phyloP scores from a whole-genome alignment of 2,797 vertebrate genomes.

The Eospalax fontanierii region DNA sequence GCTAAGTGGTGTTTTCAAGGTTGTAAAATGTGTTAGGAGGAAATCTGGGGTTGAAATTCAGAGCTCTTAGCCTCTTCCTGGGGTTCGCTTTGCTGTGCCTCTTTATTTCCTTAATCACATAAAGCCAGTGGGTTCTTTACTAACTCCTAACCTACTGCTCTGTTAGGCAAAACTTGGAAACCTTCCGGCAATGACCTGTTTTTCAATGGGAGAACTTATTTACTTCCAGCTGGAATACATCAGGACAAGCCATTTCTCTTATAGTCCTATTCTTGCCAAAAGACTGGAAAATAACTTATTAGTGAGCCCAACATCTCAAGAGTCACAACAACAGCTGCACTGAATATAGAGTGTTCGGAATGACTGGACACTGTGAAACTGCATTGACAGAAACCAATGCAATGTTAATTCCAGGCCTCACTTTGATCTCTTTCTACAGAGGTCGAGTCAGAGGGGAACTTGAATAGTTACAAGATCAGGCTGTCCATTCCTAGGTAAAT shows the following conservation, averaged over 20 bases:
- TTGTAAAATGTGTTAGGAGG: constrained; percentile 78
- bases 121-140: constrained; percentile 76
- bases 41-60: constrained; percentile 79
- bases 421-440: constrained; percentile 80
- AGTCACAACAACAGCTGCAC: constrained; percentile 80
- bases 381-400: constrained; percentile 77
- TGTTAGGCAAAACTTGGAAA: constrained; percentile 78
- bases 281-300: constrained; percentile 86
- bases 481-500: constrained; percentile 43
- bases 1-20: constrained; percentile 80
- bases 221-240: constrained; percentile 85
- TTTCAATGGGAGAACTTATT: constrained; percentile 79
- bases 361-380: constrained; percentile 78
- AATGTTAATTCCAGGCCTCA: constrained; percentile 64
- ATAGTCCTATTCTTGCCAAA: constrained; percentile 81
- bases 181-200: constrained; percentile 77
- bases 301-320: constrained; percentile 77
- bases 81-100: constrained; percentile 44
- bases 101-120: constrained; percentile 79
- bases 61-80: constrained; percentile 70
- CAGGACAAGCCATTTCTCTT: constrained; percentile 81
- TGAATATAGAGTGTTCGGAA: constrained; percentile 71
- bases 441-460: constrained; percentile 57
- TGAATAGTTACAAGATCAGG: constrained; percentile 27
- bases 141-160: constrained; percentile 72